Conservation (phyloP, 2,888 invertebrate species). For the Campaea margaritaria region DNA sequence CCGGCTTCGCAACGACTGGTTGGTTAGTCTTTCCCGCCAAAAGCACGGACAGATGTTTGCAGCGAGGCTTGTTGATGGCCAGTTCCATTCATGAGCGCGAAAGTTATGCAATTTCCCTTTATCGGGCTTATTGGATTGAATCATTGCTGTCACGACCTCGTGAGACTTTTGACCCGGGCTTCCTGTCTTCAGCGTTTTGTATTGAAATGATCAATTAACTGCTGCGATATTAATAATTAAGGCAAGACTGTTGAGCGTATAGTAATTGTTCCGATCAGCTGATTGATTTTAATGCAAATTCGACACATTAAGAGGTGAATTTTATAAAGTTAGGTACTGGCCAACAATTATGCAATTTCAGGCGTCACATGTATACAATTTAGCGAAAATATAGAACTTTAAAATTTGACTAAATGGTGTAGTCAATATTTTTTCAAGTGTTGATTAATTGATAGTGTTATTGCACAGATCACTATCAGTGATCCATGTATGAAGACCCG, state of each 20-base stretch:
- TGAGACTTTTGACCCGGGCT: slow-evolving; percentile 25
- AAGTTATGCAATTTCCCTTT: slow-evolving; percentile 69
- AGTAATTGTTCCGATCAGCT: too few relatives aligned
- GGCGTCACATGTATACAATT: too few relatives aligned
- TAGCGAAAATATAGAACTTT: too few relatives aligned
- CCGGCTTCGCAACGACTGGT: slow-evolving; percentile 74
- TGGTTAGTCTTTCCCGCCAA: slow-evolving; percentile 76
- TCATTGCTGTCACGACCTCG: slow-evolving; percentile 56
- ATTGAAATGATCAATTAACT: neutral
- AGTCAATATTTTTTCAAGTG: too few relatives aligned
- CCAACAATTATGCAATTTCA: too few relatives aligned
- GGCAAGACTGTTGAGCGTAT: neutral
- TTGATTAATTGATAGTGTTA: too few relatives aligned
- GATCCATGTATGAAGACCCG: too few relatives aligned
- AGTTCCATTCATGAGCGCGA: slow-evolving; percentile 73
- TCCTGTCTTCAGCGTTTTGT: slow-evolving; percentile 23
- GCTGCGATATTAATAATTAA: neutral
- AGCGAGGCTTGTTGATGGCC: slow-evolving; percentile 54
- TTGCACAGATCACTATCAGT: too few relatives aligned
- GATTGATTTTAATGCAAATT: too few relatives aligned
- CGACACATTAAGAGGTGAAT: too few relatives aligned
- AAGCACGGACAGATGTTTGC: slow-evolving; percentile 63
- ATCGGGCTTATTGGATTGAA: slow-evolving; percentile 54
- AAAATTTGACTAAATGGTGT: too few relatives aligned
- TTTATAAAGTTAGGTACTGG: too few relatives aligned